Conservation (phyloP, 1,140 invertebrate genomes). For the Hypsibius dujardini region DNA sequence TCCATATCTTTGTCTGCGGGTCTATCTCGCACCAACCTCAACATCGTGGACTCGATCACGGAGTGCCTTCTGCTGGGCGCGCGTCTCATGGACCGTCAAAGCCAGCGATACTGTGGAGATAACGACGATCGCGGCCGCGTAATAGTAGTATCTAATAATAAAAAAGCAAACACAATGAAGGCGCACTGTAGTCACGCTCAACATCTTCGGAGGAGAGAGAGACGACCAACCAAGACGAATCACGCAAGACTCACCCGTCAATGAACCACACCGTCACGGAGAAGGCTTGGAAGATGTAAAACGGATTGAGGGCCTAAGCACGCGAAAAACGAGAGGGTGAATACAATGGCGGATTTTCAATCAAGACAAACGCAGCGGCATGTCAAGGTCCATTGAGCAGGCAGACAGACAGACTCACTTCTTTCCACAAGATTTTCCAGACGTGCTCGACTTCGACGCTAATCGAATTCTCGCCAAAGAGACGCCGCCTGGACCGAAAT, state of each 20-base stretch:
- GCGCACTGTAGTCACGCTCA: neutral
- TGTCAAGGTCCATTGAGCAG: too few species aligned
- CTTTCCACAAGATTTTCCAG: constrained; percentile 40
- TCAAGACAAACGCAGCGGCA: too few species aligned
- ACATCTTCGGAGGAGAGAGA: neutral
- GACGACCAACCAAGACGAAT: constrained; percentile 7
- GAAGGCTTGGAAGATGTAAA: constrained; percentile 74
- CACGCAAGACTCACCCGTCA: constrained; percentile 37
- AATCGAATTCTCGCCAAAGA: constrained; percentile 58
- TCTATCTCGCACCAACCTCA: neutral
- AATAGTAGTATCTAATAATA: constrained; percentile 48
- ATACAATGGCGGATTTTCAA: neutral
- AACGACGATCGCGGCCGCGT: constrained; percentile 60
- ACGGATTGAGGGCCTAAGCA: constrained; percentile 56
- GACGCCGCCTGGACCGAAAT: constrained; percentile 42
- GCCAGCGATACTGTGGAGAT: constrained; percentile 69
- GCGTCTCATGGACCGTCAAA: constrained; percentile 61
- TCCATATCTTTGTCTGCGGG: too few species aligned
- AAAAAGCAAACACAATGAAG: constrained; percentile 27
- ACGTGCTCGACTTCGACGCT: constrained; percentile 54
- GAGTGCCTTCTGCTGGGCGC: constrained; percentile 54
- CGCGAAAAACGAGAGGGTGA: neutral
- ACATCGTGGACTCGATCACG: constrained; percentile 45
- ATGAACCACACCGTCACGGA: constrained; percentile 57
- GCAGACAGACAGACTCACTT: constrained; percentile 11